These are phyloP conservation scores for Luidia sarsii DNA, from an alignment of 53 echinoderm and acorn worm species.

Conservation along the genomic window DNA sequence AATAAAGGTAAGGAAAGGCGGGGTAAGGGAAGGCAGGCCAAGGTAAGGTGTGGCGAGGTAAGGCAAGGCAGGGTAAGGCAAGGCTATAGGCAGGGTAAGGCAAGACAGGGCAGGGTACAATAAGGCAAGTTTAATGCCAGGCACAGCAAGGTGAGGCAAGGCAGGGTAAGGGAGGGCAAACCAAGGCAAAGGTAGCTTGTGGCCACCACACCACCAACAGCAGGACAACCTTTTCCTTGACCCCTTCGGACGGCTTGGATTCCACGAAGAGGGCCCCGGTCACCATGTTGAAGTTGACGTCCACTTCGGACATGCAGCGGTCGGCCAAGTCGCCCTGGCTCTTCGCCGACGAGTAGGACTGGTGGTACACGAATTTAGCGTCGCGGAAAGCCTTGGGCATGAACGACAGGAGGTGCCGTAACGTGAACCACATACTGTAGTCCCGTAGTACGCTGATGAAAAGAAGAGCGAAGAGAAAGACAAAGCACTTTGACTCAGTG, in stretches of 20 bases:
- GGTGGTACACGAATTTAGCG: neutral
- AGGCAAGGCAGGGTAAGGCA: too few species aligned
- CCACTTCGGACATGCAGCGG: neutral
- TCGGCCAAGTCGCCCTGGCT: neutral
- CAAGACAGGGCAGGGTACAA: too few species aligned
- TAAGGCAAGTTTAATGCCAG: too few species aligned
- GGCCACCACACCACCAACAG: too few species aligned
- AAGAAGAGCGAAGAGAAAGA: neutral
- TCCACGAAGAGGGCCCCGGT: conserved; percentile 85
- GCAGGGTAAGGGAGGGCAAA: too few species aligned
- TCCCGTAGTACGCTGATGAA: neutral
- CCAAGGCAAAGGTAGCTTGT: too few species aligned
- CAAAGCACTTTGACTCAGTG: too few species aligned
- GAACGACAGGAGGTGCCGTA: neutral
- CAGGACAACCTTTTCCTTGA: conserved; percentile 56
- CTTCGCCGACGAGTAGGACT: neutral
- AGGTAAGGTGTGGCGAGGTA: too few species aligned
- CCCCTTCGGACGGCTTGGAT: conserved; percentile 21
- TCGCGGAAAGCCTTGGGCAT: neutral
- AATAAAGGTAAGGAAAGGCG: too few species aligned
- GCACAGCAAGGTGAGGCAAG: too few species aligned
- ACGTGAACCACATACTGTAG: neutral
- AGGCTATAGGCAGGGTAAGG: too few species aligned
- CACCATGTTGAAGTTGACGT: conserved; percentile 58
- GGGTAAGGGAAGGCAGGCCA: too few species aligned